Evolutionary conservation across 2,888 invertebrate species (phyloP), one percentile per base, ranked within the genome.

Genomic region (Clanis bilineata): DNA sequence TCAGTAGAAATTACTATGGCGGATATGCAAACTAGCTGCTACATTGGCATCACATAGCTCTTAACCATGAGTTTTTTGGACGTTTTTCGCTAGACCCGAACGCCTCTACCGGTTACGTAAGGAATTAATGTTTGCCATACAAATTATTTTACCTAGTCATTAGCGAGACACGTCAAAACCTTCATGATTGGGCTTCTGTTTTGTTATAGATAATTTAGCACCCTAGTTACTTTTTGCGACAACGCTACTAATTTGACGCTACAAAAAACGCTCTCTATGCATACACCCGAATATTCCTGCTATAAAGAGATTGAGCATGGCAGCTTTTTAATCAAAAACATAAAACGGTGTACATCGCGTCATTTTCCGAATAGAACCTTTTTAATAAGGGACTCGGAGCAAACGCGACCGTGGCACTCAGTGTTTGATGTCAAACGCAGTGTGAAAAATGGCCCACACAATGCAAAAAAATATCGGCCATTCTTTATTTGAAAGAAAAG

Each of bases 391-490:
- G 64, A 56, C 55, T 44, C 25, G 57, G 62, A 43, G 28, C 47
- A 15, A 44, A 22, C 56, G 45, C 25, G 47, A 57, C 21, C 36
- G 57, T 21, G 21, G 56, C 63, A 59, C 62, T 62, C 69, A 71
- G 71, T 68, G 70, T 73, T 74, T 72, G 70, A 75, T 64, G 82
- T 79, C 80, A 76, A 76, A 79, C 63, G 65, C 80, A 80, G 67
- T 38, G 56, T 25, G 59, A 44, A 54, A 21, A 32, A 41, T 55
- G 36, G 4, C 6, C 28, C 32, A 15, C 39, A 44, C 43, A 59
- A 59, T 43, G 54, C 41, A 25, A 38, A 23, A n/a, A 58, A 25
- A 56, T 38, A 56, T 45, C 32, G 38, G 59, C 56, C 10, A 25
- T 36, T 44, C 12, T 43, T 36, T 18, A 41, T 43, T 56, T 56